Conservation (phyloP, 2,113 vertebrate species). For the Sclerurus mexicanus region DNA sequence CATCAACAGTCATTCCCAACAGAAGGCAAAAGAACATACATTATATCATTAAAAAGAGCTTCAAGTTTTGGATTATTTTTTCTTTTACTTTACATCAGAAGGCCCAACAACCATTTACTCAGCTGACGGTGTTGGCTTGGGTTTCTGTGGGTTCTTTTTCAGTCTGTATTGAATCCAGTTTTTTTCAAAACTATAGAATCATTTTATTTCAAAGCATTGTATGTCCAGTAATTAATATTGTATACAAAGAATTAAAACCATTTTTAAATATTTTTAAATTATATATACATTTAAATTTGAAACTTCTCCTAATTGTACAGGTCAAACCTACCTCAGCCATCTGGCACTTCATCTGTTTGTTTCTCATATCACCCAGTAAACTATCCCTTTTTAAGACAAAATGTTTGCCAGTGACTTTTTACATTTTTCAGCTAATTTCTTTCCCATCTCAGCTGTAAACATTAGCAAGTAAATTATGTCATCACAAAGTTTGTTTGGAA, state of each 20-base stretch:
- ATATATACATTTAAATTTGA: not conserved
- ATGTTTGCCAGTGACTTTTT: not conserved
- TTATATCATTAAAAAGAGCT: not conserved
- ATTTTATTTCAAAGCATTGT: not conserved
- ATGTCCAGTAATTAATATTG: not conserved
- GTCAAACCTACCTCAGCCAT: not conserved
- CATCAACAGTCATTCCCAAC: not conserved
- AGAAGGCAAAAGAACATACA: not conserved
- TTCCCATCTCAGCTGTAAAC: not conserved
- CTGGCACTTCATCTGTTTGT: not conserved
- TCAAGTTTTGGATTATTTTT: not conserved
- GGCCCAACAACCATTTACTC: not conserved
- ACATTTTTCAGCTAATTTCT: not conserved
- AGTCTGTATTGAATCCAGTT: not conserved
- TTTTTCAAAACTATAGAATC: not conserved
- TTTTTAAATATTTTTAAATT: not conserved
- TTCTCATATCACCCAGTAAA: not conserved
- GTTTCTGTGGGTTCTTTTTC: not conserved
- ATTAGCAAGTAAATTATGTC: not conserved
- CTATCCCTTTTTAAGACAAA: not conserved
- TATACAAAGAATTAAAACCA: not conserved
- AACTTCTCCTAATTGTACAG: not conserved
- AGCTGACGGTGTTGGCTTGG: not conserved
- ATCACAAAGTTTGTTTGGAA: not conserved
- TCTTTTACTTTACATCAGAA: not conserved